Evolutionary conservation across 2,888 invertebrate genomes (phyloP), one percentile per base, ranked within the genome.

Genomic region (Erebia aethiops): DNA sequence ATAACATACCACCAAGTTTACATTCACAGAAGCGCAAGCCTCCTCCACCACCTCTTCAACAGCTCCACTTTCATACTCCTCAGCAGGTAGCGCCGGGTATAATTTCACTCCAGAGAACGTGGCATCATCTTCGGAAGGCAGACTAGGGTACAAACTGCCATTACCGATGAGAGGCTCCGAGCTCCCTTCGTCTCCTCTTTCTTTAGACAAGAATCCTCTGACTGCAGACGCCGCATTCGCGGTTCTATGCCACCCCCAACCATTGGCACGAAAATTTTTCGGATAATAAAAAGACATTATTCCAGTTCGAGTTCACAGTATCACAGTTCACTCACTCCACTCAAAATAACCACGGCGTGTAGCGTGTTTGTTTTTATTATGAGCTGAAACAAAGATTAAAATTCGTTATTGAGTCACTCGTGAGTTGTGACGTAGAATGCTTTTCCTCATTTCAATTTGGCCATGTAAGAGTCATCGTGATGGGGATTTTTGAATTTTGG

Each of bases 41-140:
- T 93, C 93, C 69, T 94, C 94, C 1, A 92, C 79, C 9, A 94
- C 92, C 71, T 90, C 91, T 52, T 87, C 89, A 0, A 93, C 92
- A 1, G 88, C 89, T 0, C 93, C 92, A 35, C 83, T 87, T 70
- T 91, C 92, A 52, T 93, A 93, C 76, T 92, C 94, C 54, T 92
- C 93, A 70, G 80, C 87, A 0, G 93, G 93, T 43, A 94, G 74
- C 1, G 87, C 84, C 0, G 94, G 94, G 64, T 94, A 94, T 78
- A 94, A 77, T 74, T 82, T 89, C 49, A 85, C 84, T 9, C 84
- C 82, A 58, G 82, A 84, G 69, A 87, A 90, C 61, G 84, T 77
- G 0, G 88, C 85, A 62, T 91, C 92, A 74, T 93, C 92, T 65
- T 88, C 88, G 26, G 81, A 78, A 0, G 93, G 93, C 14, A 93